A percentile compares a stretch with the other conserved stretches of the same genome.
These are phyloP conservation scores for Coelopa pilipes DNA, from an alignment of 2,888 invertebrate genomes.

Conservation along the genomic window DNA sequence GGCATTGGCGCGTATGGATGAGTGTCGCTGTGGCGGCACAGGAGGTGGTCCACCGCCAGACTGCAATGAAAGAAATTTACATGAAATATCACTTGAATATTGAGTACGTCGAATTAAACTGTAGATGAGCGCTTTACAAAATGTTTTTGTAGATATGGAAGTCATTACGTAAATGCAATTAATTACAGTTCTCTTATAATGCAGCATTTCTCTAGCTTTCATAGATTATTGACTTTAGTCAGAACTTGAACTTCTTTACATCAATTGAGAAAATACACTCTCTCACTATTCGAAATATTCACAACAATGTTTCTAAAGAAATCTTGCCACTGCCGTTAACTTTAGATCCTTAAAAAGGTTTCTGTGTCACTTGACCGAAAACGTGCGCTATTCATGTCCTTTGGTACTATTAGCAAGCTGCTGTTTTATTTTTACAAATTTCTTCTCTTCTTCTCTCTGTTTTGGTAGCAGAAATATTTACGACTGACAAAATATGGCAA, in stretches of 20 bases:
- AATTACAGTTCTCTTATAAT: constrained; percentile 28
- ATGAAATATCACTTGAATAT: not conserved
- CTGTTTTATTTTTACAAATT: constrained; percentile 10
- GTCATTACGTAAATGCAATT: constrained; percentile 23
- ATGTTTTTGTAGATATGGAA: no score
- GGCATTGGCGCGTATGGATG: constrained; percentile 63
- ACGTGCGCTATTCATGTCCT: not conserved
- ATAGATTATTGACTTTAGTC: no score
- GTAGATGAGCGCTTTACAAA: no score
- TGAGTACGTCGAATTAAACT: no score
- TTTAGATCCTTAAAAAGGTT: not conserved
- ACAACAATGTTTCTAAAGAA: no score
- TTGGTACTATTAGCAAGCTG: not conserved
- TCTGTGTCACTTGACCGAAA: not conserved
- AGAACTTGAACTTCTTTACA: not conserved
- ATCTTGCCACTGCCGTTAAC: not conserved
- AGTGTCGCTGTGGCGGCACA: constrained; percentile 66
- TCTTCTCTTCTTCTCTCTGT: not conserved
- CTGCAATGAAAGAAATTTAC: constrained; percentile 45
- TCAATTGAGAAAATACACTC: not conserved
- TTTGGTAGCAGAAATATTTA: constrained; percentile 26
- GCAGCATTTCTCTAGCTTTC: constrained; percentile 19
- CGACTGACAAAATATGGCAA: constrained; percentile 8
- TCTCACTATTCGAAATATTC: not conserved
- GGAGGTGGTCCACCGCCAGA: constrained; percentile 59